Evolutionary conservation across 2,113 vertebrate species (phyloP), one percentile per base, ranked within the genome.

Genomic region (Nipponia nippon): DNA sequence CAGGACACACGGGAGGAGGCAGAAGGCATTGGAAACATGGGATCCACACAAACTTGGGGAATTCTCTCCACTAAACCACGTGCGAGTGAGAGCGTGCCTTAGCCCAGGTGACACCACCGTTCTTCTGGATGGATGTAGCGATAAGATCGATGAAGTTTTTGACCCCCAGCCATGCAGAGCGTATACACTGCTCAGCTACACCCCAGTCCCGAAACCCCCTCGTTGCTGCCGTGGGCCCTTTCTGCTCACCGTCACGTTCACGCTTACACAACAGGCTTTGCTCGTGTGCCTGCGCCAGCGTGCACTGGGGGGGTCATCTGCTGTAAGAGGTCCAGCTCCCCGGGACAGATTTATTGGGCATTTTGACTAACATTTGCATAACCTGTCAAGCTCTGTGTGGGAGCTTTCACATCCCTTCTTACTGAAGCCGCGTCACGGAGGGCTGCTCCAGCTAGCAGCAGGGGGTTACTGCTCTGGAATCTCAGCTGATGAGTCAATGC

Each of bases 351-450:
- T 98, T 98, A 95, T 93, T 94, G 93, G 96, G 95, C 93, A 86
- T 97, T 98, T 91, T 95, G 92, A 98, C 93, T 97, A 97, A 97
- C 98, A 97, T 98, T 98, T 98, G 97, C 98, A 50, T 87, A 96
- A 98, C 97, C 98, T 97, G 96, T 89, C 59, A 69, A 62, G 96
- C 97, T 95, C 96, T 42, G 59, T 76, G 97, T 96, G 96, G 97
- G 96, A 98, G 95, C 98, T 94, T 79, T 67, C 76, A 67, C 94
- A 95, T 82, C 94, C 92, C 97, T 73, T 79, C 81, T 89, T 96
- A 86, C 89, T 44, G 90, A 92, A 76, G 95, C 90, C 62, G 36
- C 97, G 97, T 61, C 93, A 89, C 5, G 2, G 94, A 96, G 97
- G 96, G 92, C 92, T 93, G 96, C 94, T 96, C 93, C 93, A 94